phyloP scores from a whole-genome alignment of 2,113 vertebrate species.

The Columba livia region DNA sequence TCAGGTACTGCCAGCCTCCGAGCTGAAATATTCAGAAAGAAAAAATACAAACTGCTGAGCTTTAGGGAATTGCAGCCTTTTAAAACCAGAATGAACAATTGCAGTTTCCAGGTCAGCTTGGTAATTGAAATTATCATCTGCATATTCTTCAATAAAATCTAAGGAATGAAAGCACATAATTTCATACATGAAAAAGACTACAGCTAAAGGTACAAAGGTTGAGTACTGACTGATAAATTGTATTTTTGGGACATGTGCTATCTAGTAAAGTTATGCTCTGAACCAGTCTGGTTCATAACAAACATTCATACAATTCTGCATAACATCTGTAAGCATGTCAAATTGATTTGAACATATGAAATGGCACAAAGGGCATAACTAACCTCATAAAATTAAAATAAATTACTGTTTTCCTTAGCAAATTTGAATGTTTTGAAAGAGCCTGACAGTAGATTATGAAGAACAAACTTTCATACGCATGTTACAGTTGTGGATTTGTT shows the following conservation, averaged over 20 bases:
- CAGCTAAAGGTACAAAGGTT: not conserved
- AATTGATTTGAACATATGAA: constrained; percentile 30
- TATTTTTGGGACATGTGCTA: not conserved
- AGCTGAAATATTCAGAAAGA: not conserved
- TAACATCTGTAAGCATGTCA: constrained; percentile 21
- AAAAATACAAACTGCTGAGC: constrained; percentile 15
- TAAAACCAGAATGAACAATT: not conserved
- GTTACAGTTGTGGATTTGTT: constrained; percentile 4
- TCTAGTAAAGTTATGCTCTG: constrained; percentile 1
- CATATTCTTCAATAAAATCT: constrained; percentile 12
- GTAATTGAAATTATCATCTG: constrained; percentile 21
- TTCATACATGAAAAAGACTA: not conserved
- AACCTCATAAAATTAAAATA: constrained; percentile 36
- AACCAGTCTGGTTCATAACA: not conserved
- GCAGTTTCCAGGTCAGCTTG: not conserved
- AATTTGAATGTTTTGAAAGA: constrained; percentile 2
- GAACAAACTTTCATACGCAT: not conserved
- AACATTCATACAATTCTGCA: not conserved
- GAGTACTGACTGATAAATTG: not conserved
- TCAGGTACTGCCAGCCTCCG: not conserved
- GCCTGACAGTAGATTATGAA: not conserved
- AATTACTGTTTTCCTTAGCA: constrained; percentile 21
- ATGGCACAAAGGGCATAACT: constrained; percentile 20
- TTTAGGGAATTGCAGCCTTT: not conserved
- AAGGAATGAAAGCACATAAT: not conserved